Base-by-base conservation (phyloP, 2,113 vertebrate genomes). In the Bufo bufo region DNA sequence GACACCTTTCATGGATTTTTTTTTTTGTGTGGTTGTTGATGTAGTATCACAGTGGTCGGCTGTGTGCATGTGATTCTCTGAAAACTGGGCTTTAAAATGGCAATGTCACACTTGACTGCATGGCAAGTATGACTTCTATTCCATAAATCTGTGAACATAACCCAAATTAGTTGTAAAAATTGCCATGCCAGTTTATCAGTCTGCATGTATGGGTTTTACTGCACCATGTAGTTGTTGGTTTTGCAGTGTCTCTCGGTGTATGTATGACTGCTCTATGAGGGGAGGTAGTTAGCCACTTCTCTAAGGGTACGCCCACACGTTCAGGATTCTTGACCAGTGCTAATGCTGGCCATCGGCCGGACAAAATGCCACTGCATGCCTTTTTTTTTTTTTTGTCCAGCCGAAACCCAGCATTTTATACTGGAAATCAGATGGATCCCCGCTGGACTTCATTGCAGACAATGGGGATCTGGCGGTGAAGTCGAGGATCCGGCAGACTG, bases 161-260 rank as follows among this genome's bases (percentile, higher is more conserved):
- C 75, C 49, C 52, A 77, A 77, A 77, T 3, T 52, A 77, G 8
- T 20, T 12, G 7, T 20, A 52, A 77, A 77, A 16, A 17, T 47
- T 74, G 17, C 8, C 33, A 52, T n/a, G n/a, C 75, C 47, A 77
- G 75, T 20, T 77, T 77, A 77, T 77, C 71, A 74, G 71, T 74
- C 71, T 74, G 71, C n/a, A 4, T 74, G 71, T n/a, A 52, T 77
- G 47, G 20, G 12, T 52, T 20, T 52, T 3, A 4, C 11, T n/a
- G 75, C 4, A 77, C 17, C 47, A 52, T 77, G 19, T 77, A 52
- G 0, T 17, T 20, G 49, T 14, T 77, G 20, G 2, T 77, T 52
- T 52, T 4, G 9, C 72, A 3, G 9, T 54, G 6, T 54, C 6
- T 54, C 16, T 45, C 43, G 16, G 47, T 77, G 71, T 74, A 23